Conservation (phyloP, 2,797 vertebrate genomes). For the Enteromius thamalakanensis region DNA sequence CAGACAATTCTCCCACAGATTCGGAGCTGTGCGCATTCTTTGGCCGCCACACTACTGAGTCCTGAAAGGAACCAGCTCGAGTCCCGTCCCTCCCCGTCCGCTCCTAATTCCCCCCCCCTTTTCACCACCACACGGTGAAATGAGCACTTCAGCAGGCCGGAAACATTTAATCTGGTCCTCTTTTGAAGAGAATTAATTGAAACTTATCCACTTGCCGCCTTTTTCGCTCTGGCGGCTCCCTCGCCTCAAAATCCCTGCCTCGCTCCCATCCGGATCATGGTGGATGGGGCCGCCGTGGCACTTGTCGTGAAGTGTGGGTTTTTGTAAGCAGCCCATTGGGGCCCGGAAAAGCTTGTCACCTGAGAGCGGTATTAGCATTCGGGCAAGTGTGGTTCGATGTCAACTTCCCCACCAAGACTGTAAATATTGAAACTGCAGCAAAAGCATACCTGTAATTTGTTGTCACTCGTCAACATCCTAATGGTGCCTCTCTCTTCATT, state of each 20-base stretch:
- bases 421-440: slow-evolving; percentile 69
- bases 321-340: slow-evolving; percentile 48
- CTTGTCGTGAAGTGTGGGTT: slow-evolving; percentile 70
- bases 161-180: slow-evolving; percentile 99
- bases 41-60: slow-evolving; percentile 91
- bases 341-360: slow-evolving; percentile 54
- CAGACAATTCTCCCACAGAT: slow-evolving; percentile 99
- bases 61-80: slow-evolving; percentile 93
- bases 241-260: slow-evolving; percentile 63
- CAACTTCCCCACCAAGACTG: slow-evolving; percentile 50
- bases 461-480: slow-evolving; percentile 63
- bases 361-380: slow-evolving; percentile 51
- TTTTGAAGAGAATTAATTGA: slow-evolving; percentile 99
- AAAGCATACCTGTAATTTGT: slow-evolving; percentile 69
- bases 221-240: slow-evolving; percentile 70
- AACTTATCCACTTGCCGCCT: slow-evolving; percentile 94
- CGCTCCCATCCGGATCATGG: slow-evolving; percentile 47
- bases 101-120: slow-evolving; percentile 73
- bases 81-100: slow-evolving; percentile 88
- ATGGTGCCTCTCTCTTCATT: slow-evolving; percentile 55
- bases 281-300: slow-evolving; percentile 60
- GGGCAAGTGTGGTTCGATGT: slow-evolving; percentile 23
- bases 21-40: slow-evolving; percentile 96
- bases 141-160: slow-evolving; percentile 99
- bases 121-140: slow-evolving; percentile 81